Conservation (phyloP, 92 coral and sea anemone genomes). For the Phenganax marumi region DNA sequence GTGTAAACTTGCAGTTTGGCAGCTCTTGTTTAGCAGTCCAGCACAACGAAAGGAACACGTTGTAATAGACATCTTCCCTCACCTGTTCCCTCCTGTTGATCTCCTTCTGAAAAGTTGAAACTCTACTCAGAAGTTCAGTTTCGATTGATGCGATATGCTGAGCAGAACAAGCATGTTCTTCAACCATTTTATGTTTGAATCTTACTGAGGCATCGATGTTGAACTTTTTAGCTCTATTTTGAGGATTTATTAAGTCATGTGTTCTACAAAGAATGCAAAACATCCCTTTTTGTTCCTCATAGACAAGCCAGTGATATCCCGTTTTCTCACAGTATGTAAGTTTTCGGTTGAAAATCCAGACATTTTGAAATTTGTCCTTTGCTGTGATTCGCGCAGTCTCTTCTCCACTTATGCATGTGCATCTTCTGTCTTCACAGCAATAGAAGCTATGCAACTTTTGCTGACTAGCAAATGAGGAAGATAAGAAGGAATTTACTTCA, state of each 20-base stretch:
- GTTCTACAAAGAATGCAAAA: too few relatives aligned
- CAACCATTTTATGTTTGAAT: slow-evolving; percentile 34
- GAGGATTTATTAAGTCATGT: slow-evolving; percentile 51
- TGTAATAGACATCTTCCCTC: slow-evolving; percentile 5
- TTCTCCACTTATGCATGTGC: slow-evolving; percentile 9
- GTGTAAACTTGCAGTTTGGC: slow-evolving; percentile 50
- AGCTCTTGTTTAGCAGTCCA: slow-evolving; percentile 58
- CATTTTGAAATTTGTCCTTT: slow-evolving; percentile 33
- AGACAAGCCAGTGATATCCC: slow-evolving; percentile 48
- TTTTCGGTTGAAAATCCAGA: slow-evolving; percentile 29
- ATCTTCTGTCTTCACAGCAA: too few relatives aligned
- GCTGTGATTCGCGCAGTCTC: slow-evolving; percentile 7
- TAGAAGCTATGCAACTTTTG: slow-evolving; percentile 39
- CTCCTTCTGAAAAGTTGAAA: slow-evolving; percentile 38
- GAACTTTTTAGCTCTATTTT: slow-evolving; percentile 35
- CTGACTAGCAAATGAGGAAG: slow-evolving; percentile 23
- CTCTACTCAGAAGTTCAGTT: slow-evolving; percentile 28
- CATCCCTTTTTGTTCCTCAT: slow-evolving; percentile 41
- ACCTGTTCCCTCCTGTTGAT: slow-evolving; percentile 29
- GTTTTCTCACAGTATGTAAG: slow-evolving; percentile 35
- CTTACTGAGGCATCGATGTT: slow-evolving; percentile 36
- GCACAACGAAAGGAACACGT: slow-evolving; percentile 7
- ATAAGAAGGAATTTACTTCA: slow-evolving; percentile 28
- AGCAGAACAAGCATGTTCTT: slow-evolving; percentile 23
- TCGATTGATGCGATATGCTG: slow-evolving; percentile 42